Conservation (phyloP, 2,888 invertebrate genomes). For the Minunthozetes semirufus region DNA sequence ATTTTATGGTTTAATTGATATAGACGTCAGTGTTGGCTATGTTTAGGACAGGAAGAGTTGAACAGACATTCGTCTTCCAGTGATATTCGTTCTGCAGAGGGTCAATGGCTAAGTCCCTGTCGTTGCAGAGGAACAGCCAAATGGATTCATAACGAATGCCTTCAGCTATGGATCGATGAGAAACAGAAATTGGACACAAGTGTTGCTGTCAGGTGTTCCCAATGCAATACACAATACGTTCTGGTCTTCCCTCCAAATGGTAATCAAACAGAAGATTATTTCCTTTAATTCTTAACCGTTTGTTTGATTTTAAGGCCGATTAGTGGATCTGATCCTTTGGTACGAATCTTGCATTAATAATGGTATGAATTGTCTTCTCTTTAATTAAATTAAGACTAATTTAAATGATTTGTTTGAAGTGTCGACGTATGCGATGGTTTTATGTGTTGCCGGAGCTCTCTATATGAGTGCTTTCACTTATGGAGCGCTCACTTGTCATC, state of each 20-base stretch:
- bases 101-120: slow-evolving; percentile 84
- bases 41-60: slow-evolving; percentile 82
- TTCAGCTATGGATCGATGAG: slow-evolving; percentile 92
- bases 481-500: slow-evolving; percentile 42
- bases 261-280: slow-evolving; percentile 17
- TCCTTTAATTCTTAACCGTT: background rate
- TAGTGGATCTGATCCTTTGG: slow-evolving; percentile 6
- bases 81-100: background rate
- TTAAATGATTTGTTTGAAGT: slow-evolving; percentile 15
- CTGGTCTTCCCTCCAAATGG: slow-evolving; percentile 68
- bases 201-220: slow-evolving; percentile 54
- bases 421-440: slow-evolving; percentile 35
- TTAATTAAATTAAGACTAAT: too few relatives aligned
- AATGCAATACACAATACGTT: slow-evolving; percentile 90
- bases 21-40: slow-evolving; percentile 76
- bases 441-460: slow-evolving; percentile 76
- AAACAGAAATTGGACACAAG: slow-evolving; percentile 42
- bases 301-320: background rate
- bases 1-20: background rate
- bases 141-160: slow-evolving; percentile 75
- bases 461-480: slow-evolving; percentile 45
- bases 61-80: background rate
- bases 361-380: slow-evolving; percentile 23
- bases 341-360: background rate
- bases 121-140: slow-evolving; percentile 65